Evolutionary conservation across 2,797 vertebrate genomes (phyloP).

Genomic region (Phrynocephalus vlangalii): DNA sequence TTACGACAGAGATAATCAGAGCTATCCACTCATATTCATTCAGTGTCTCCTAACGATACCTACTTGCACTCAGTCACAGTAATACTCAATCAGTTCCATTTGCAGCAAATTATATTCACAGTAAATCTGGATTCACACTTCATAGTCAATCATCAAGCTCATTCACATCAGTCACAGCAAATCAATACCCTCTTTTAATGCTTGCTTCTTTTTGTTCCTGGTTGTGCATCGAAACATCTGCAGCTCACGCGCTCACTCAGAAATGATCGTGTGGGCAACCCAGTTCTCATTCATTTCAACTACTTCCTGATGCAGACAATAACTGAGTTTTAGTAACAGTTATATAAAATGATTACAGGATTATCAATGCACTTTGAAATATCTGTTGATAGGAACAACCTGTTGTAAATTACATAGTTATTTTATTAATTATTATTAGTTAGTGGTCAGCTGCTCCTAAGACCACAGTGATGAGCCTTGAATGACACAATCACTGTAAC

Average conservation of each 20-base stretch:
- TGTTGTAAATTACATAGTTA: rapidly evolving
- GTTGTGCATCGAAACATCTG: conserved; percentile 60
- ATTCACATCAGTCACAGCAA: conserved; percentile 74
- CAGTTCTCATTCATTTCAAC: conserved; percentile 39
- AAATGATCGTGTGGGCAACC: neutral
- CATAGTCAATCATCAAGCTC: conserved; percentile 75
- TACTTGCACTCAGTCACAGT: conserved; percentile 74
- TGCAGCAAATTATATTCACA: conserved; percentile 65
- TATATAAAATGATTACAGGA: neutral
- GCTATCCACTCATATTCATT: conserved; percentile 70
- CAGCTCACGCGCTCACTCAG: conserved; percentile 37
- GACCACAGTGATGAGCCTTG: neutral
- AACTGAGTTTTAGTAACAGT: conserved; percentile 4
- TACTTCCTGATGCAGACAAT: conserved; percentile 29
- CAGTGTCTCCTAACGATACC: conserved; percentile 71
- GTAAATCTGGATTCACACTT: conserved; percentile 76
- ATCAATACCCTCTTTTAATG: conserved; percentile 64
- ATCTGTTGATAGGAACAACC: neutral
- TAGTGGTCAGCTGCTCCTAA: neutral
- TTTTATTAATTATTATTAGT: neutral
- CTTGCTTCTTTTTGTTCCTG: conserved; percentile 64
- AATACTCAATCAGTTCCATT: conserved; percentile 69
- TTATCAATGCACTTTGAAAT: conserved; percentile 21
- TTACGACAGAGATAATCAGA: conserved; percentile 74
- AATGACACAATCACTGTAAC: neutral